A percentile compares a stretch with the other conserved stretches of the same genome.
Evolutionary conservation across 23 tunicate genomes (phyloP).

Genomic region (Clavelina lepadiformis): DNA sequence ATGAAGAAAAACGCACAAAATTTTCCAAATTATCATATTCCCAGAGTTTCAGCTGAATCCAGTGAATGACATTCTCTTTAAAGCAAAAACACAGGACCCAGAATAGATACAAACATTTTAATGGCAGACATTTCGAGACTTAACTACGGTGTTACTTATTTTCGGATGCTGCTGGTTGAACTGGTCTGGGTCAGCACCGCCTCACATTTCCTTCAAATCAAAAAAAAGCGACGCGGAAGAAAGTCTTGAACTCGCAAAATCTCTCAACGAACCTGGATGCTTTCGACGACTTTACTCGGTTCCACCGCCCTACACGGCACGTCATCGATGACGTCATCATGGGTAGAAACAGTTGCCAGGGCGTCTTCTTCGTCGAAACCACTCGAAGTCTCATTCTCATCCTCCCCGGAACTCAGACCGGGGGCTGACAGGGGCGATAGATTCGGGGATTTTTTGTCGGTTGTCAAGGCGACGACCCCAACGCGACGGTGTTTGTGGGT

Average conservation of each 20-base stretch:
- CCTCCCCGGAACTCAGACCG: conserved; percentile 18
- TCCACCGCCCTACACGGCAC: background rate
- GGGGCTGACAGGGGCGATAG: conserved; percentile 11
- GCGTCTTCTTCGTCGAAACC: conserved; percentile 60
- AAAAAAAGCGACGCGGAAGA: too few species aligned
- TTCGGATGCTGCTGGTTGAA: background rate
- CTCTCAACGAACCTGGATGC: conserved; percentile 19
- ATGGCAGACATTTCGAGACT: background rate
- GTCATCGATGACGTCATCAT: background rate
- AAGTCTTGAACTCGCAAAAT: too few species aligned
- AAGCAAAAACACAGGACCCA: background rate
- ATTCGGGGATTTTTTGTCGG: background rate
- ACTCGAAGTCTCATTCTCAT: conserved; percentile 56
- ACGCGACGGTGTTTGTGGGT: conserved; percentile 7
- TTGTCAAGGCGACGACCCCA: conserved; percentile 6
- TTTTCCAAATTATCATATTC: too few species aligned
- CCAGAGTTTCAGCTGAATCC: too few species aligned
- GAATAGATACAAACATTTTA: background rate
- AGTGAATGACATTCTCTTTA: too few species aligned
- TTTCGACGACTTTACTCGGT: conserved; percentile 26
- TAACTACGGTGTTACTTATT: background rate
- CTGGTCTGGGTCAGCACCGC: too few species aligned
- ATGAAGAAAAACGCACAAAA: too few species aligned
- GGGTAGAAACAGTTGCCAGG: background rate
- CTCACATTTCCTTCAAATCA: too few species aligned